phyloP scores from a whole-genome alignment of 2,888 invertebrate species.

The Macrophya annulata region DNA sequence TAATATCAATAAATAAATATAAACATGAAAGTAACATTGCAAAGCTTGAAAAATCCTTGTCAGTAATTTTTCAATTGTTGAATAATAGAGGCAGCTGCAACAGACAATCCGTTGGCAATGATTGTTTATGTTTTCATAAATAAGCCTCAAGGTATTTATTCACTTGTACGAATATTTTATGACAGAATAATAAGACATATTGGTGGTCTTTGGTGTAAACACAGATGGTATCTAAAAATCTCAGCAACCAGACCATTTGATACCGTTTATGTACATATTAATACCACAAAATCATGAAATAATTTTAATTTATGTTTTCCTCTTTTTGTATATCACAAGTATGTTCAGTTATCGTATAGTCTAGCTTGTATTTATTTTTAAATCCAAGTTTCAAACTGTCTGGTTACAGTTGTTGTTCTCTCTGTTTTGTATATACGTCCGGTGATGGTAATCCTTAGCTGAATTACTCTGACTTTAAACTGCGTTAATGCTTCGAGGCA shows the following conservation, averaged over 20 bases:
- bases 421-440: not conserved
- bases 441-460: slow-evolving; percentile 7
- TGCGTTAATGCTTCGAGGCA: not conserved
- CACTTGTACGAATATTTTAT: not conserved
- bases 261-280: slow-evolving; percentile 35
- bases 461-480: not conserved
- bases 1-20: not conserved
- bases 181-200: not conserved
- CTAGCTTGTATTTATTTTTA: slow-evolving; percentile 22
- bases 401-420: slow-evolving; percentile 34
- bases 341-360: not conserved
- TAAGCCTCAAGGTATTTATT: not conserved
- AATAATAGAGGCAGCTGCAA: slow-evolving; percentile 9
- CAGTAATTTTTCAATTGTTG: not conserved
- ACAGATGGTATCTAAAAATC: slow-evolving; percentile 32
- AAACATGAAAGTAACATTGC: not conserved
- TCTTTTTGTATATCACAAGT: not conserved
- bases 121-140: not conserved
- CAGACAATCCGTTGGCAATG: not conserved
- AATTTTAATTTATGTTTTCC: slow-evolving; percentile 30
- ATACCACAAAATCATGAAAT: slow-evolving; percentile 22
- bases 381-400: slow-evolving; percentile 1
- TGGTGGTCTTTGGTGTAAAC: slow-evolving; percentile 31
- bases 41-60: not conserved
- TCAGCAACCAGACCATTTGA: slow-evolving; percentile 10